These are phyloP conservation scores for Diarsia rubi DNA, from an alignment of 2,888 invertebrate genomes.

Conservation along the genomic window DNA sequence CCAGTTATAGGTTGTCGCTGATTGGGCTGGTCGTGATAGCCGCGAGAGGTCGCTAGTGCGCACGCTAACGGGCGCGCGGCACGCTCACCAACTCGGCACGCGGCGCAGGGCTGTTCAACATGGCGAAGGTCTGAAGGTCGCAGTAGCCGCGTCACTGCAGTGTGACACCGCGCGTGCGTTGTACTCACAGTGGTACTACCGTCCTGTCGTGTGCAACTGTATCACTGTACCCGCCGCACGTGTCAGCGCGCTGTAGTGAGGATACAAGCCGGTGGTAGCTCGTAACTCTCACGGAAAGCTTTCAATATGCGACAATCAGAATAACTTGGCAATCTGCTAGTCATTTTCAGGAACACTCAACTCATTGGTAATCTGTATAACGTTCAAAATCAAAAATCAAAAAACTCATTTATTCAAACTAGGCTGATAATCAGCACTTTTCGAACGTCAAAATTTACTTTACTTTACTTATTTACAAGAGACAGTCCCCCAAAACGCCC, in stretches of 20 bases:
- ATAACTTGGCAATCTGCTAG: not conserved
- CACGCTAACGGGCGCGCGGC: constrained; percentile 17
- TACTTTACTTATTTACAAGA: too few species aligned
- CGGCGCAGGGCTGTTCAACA: not conserved
- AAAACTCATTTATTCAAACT: too few species aligned
- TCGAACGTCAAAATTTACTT: too few species aligned
- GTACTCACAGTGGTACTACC: not conserved
- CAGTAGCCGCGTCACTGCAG: not conserved
- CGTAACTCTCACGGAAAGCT: not conserved
- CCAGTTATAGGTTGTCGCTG: not conserved
- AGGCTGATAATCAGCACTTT: too few species aligned
- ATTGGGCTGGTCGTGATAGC: constrained; percentile 1
- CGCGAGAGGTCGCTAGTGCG: constrained; percentile 2
- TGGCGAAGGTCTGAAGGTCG: not conserved
- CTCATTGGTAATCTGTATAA: not conserved
- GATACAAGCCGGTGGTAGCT: not conserved
- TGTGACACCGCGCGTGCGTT: not conserved
- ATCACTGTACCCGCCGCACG: not conserved
- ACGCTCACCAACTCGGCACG: constrained; percentile 3
- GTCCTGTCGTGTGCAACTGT: too few species aligned
- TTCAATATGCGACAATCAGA: not conserved
- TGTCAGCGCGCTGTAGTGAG: not conserved
- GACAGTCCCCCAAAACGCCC: too few species aligned
- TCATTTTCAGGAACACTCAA: not conserved
- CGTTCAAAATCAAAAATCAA: too few species aligned